phyloP scores from a whole-genome alignment of 1,140 invertebrate species.

The Hylyphantes graminicola region DNA sequence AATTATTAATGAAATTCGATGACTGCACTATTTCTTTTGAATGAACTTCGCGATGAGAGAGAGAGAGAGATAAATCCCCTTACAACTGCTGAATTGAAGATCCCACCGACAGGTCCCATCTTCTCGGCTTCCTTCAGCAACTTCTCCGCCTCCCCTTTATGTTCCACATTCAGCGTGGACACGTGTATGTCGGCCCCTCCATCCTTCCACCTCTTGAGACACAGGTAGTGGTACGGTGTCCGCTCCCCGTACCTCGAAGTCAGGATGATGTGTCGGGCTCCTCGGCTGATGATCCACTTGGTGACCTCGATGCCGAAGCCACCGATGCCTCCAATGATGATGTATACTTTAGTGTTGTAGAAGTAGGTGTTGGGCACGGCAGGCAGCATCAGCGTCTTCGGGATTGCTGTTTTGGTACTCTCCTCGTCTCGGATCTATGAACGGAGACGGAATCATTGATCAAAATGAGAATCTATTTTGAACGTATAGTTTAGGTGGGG shows the following conservation, averaged over 20 bases:
- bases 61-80: background rate
- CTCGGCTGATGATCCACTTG: conserved; percentile 72
- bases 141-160: conserved; percentile 75
- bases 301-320: conserved; percentile 73
- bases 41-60: background rate
- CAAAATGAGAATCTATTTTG: no score
- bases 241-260: conserved; percentile 71
- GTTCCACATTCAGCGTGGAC: conserved; percentile 77
- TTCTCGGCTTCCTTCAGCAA: conserved; percentile 78
- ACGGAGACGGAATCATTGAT: background rate
- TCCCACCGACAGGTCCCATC: conserved; percentile 84
- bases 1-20: background rate
- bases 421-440: conserved; percentile 65
- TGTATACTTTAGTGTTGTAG: conserved; percentile 66
- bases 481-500: no score
- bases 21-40: background rate
- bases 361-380: conserved; percentile 68
- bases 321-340: conserved; percentile 73
- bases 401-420: conserved; percentile 59
- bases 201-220: conserved; percentile 73
- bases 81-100: conserved; percentile 94
- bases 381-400: conserved; percentile 63
- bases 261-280: conserved; percentile 70
- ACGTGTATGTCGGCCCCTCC: conserved; percentile 79
- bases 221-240: conserved; percentile 70